A percentile compares a stretch with the other conserved stretches of the same genome.
Evolutionary conservation across 1,140 invertebrate genomes (phyloP).

Genomic region (Eurytemora carolleeae): DNA sequence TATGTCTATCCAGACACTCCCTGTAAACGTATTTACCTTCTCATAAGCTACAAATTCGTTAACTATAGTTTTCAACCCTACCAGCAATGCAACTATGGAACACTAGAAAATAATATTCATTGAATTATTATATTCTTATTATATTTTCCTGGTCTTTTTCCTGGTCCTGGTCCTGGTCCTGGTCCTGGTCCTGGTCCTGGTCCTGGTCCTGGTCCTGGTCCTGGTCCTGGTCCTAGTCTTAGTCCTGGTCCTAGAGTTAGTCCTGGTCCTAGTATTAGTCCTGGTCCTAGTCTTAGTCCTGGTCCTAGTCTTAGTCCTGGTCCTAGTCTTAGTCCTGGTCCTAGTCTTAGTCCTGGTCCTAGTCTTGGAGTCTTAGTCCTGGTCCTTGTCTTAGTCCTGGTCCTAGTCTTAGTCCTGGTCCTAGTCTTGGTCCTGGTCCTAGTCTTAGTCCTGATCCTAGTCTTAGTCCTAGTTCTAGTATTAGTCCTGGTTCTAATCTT

Average conservation of each 20-base stretch:
- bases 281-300: no score
- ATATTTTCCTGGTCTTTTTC: background rate
- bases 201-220: background rate
- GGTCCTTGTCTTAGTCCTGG: background rate
- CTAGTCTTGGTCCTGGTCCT: no score
- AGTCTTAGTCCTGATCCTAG: no score
- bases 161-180: no score
- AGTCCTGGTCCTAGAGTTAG: background rate
- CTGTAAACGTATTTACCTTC: conserved; percentile 36
- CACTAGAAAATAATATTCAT: conserved; percentile 30
- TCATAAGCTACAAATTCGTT: conserved; percentile 84
- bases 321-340: background rate
- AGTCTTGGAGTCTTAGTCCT: background rate
- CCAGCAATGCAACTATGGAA: conserved; percentile 50
- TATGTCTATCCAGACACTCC: no score
- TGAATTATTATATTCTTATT: background rate
- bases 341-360: background rate
- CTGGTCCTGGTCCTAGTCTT: background rate
- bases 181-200: background rate
- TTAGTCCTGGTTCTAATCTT: background rate
- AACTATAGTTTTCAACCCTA: conserved; percentile 69
- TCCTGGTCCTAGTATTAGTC: background rate
- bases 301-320: no score
- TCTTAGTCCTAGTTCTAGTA: background rate
- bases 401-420: no score